These are phyloP conservation scores for Amaurobius ferox DNA, from an alignment of 2,888 invertebrate genomes.

Conservation along the genomic window DNA sequence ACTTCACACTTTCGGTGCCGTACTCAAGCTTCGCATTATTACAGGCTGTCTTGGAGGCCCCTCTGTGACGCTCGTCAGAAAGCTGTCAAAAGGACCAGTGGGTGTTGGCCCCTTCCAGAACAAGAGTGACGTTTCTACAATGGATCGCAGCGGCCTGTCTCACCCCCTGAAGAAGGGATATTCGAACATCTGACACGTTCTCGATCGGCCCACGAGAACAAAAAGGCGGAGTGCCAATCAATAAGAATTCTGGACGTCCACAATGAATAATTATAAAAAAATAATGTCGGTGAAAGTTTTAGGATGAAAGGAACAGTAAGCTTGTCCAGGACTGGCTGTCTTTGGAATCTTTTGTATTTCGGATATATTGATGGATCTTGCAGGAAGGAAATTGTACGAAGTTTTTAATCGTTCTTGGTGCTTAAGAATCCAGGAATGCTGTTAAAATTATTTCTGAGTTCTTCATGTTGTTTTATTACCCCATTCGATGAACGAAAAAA, in stretches of 20 bases:
- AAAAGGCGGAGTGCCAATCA: slow-evolving; percentile 11
- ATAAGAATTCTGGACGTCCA: slow-evolving; percentile 6
- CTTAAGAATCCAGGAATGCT: too few relatives aligned
- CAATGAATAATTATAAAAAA: slow-evolving; percentile 8
- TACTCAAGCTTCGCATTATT: slow-evolving; percentile 3
- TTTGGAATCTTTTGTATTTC: not conserved
- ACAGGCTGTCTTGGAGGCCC: slow-evolving; percentile 9
- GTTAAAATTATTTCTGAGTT: too few relatives aligned
- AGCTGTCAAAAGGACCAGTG: not conserved
- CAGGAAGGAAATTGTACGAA: too few relatives aligned
- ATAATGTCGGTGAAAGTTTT: not conserved
- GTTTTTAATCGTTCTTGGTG: too few relatives aligned
- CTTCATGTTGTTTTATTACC: too few relatives aligned
- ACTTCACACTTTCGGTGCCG: slow-evolving; percentile 8
- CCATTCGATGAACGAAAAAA: too few relatives aligned
- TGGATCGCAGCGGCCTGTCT: slow-evolving; percentile 6
- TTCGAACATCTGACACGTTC: slow-evolving; percentile 10
- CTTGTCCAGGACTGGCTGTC: not conserved
- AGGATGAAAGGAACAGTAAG: not conserved
- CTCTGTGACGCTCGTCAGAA: slow-evolving; percentile 9
- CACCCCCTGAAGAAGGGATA: slow-evolving; percentile 5
- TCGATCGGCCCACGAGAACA: slow-evolving; percentile 4
- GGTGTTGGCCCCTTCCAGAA: not conserved
- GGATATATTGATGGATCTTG: too few relatives aligned
- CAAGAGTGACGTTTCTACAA: not conserved